phyloP scores from a whole-genome alignment of 1,140 invertebrate species.

The Pogonomyrmex californicus region DNA sequence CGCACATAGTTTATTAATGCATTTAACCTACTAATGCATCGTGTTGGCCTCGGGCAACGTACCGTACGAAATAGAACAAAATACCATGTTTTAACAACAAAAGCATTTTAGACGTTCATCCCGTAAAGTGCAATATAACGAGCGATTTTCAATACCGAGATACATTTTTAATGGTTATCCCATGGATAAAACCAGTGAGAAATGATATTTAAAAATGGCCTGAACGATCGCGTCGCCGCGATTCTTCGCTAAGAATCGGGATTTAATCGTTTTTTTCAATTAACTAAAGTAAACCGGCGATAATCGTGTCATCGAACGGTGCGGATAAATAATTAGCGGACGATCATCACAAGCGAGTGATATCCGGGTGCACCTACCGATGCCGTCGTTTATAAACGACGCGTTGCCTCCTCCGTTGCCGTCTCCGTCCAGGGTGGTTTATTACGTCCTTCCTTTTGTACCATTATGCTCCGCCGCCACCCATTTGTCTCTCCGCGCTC shows the following conservation, averaged over 20 bases:
- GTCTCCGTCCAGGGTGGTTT: constrained; percentile 52
- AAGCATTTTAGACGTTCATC: background rate
- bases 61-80: background rate
- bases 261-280: constrained; percentile 16
- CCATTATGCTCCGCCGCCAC: constrained; percentile 57
- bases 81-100: constrained; percentile 11
- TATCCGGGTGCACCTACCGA: background rate
- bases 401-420: background rate
- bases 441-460: constrained; percentile 65
- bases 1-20: constrained; percentile 22
- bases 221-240: background rate
- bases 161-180: background rate
- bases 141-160: background rate
- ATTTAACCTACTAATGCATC: constrained; percentile 31
- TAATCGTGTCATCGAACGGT: constrained; percentile 12
- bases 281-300: background rate
- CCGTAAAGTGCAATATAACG: too few species aligned
- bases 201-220: background rate
- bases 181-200: background rate
- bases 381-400: constrained; percentile 41
- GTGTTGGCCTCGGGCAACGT: background rate
- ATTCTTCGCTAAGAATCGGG: background rate
- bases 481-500: constrained; percentile 60
- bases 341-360: constrained; percentile 20
- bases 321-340: constrained; percentile 37